A percentile compares a stretch with the other conserved stretches of the same genome.
These are phyloP conservation scores for Ips typographus DNA, from an alignment of 1,140 invertebrate genomes.

Conservation along the genomic window DNA sequence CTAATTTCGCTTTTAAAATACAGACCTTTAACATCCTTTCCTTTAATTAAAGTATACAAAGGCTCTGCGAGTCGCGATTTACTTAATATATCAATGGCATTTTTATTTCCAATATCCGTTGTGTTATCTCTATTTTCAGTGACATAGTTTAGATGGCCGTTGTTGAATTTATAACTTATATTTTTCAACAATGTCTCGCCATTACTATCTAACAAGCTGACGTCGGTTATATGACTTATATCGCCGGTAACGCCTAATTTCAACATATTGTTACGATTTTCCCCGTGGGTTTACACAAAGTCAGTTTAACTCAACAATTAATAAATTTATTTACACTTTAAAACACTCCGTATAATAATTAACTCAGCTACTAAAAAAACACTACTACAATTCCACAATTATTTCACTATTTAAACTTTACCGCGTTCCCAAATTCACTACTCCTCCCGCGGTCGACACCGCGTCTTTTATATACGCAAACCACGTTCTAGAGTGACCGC, in stretches of 20 bases:
- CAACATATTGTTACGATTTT: too few relatives aligned
- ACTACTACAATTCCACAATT: too few relatives aligned
- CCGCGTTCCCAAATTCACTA: too few relatives aligned
- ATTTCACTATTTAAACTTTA: too few relatives aligned
- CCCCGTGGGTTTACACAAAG: too few relatives aligned
- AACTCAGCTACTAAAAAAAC: too few relatives aligned
- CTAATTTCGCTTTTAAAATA: neutral
- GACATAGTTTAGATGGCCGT: slow-evolving; percentile 24
- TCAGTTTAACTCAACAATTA: too few relatives aligned
- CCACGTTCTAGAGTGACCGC: too few relatives aligned
- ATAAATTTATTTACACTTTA: too few relatives aligned
- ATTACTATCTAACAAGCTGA: slow-evolving; percentile 28
- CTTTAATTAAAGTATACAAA: slow-evolving; percentile 36
- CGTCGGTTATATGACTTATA: slow-evolving; percentile 31
- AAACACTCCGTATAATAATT: too few relatives aligned
- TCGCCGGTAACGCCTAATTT: slow-evolving; percentile 33
- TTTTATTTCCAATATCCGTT: slow-evolving; percentile 14
- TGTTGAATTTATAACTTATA: slow-evolving; percentile 28
- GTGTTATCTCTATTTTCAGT: slow-evolving; percentile 24
- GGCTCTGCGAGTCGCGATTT: slow-evolving; percentile 16
- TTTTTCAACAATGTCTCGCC: slow-evolving; percentile 29
- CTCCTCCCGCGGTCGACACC: too few relatives aligned
- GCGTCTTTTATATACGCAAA: too few relatives aligned
- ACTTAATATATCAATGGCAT: slow-evolving; percentile 1
- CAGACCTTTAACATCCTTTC: slow-evolving; percentile 39